Conservation (phyloP, 2,113 vertebrate genomes). For the Aspidoscelis tigris region DNA sequence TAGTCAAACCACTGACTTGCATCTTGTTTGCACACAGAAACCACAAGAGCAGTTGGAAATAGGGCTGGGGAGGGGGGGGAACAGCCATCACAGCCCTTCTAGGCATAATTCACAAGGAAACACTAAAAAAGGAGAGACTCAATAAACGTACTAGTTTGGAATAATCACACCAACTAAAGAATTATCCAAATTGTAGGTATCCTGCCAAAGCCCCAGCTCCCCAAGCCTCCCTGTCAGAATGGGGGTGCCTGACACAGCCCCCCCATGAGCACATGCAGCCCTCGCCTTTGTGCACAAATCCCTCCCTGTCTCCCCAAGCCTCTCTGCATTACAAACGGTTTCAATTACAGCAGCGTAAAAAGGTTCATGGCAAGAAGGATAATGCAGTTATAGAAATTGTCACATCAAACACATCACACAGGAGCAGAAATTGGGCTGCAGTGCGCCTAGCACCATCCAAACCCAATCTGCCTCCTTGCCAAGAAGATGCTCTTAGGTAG, state of each 20-base stretch:
- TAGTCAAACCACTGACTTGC: constrained; percentile 13
- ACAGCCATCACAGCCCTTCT: constrained; percentile 25
- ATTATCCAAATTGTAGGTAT: neutral
- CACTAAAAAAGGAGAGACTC: fast-evolving
- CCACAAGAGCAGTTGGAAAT: neutral
- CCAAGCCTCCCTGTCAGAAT: neutral
- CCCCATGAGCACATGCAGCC: neutral
- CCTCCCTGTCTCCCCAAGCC: fast-evolving
- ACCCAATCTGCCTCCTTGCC: constrained; percentile 22
- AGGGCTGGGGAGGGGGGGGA: constrained; percentile 6
- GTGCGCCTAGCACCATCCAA: neutral
- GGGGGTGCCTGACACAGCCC: neutral
- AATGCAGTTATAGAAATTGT: constrained; percentile 42
- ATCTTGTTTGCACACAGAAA: constrained; percentile 24
- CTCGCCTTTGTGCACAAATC: neutral
- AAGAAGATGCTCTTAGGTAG: neutral
- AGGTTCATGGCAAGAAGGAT: constrained; percentile 8
- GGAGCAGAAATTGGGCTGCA: constrained; percentile 22
- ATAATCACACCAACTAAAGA: neutral
- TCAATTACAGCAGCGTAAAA: neutral
- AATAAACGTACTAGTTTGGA: fast-evolving
- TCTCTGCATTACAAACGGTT: neutral
- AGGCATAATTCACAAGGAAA: neutral
- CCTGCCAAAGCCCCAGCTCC: neutral
- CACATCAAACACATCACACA: constrained; percentile 27